Evolutionary conservation across 1,140 invertebrate genomes (phyloP).

Genomic region (Trichoplusia ni): DNA sequence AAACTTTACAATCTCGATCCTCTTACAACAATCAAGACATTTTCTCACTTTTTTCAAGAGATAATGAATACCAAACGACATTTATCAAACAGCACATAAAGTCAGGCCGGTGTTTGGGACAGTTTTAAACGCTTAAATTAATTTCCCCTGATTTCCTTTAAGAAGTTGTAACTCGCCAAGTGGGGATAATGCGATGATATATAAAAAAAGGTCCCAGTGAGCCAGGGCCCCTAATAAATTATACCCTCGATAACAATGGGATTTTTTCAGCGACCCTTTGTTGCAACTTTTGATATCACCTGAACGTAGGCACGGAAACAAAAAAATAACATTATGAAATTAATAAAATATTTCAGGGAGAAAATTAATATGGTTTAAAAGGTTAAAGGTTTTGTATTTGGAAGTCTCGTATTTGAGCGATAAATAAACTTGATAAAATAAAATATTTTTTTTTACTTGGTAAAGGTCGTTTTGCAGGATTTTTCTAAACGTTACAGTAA

Average conservation of each 20-base stretch:
- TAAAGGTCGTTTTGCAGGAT: too few species aligned
- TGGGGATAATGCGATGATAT: slow-evolving; percentile 82
- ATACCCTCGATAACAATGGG: slow-evolving; percentile 81
- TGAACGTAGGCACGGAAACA: slow-evolving; percentile 57
- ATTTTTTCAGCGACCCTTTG: slow-evolving; percentile 76
- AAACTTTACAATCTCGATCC: neutral
- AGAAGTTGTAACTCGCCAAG: slow-evolving; percentile 80
- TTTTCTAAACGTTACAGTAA: too few species aligned
- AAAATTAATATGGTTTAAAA: slow-evolving; percentile 1
- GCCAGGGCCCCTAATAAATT: slow-evolving; percentile 78
- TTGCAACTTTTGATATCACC: slow-evolving; percentile 81
- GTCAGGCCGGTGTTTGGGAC: slow-evolving; percentile 67
- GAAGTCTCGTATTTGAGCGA: too few species aligned
- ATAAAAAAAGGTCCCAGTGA: slow-evolving; percentile 80
- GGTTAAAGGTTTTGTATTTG: too few species aligned
- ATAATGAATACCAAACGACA: slow-evolving; percentile 45
- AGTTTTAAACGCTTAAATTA: slow-evolving; percentile 80
- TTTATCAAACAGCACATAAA: slow-evolving; percentile 73
- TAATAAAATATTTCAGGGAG: neutral
- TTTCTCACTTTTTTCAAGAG: slow-evolving; percentile 16
- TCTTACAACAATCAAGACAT: slow-evolving; percentile 27
- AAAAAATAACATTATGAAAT: slow-evolving; percentile 41
- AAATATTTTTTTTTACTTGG: too few species aligned
- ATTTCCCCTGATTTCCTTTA: slow-evolving; percentile 80
- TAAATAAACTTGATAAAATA: too few species aligned